Conservation (phyloP, 2,797 vertebrate species). For the Acrossocheilus wenchowensis region DNA sequence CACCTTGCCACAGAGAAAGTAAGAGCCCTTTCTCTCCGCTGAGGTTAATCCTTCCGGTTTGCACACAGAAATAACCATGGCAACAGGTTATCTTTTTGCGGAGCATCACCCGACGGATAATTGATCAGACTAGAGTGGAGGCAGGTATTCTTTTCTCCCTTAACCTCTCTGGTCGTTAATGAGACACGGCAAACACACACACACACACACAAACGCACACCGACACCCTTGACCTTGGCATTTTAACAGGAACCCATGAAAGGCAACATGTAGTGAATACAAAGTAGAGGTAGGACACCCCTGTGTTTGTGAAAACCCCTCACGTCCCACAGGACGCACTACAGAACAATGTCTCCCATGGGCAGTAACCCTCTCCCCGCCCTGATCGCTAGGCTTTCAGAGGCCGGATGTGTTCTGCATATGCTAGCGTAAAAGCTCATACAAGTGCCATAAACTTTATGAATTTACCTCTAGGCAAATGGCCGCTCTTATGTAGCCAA, state of each 20-base stretch:
- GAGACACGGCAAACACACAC: slow-evolving; percentile 21
- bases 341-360: slow-evolving; percentile 35
- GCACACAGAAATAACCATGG: slow-evolving; percentile 80
- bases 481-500: neutral
- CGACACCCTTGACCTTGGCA: slow-evolving; percentile 45
- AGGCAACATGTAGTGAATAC: slow-evolving; percentile 47
- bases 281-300: slow-evolving; percentile 41
- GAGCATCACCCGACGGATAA: slow-evolving; percentile 71
- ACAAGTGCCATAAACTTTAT: slow-evolving; percentile 17
- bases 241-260: slow-evolving; percentile 32
- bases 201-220: slow-evolving; percentile 61
- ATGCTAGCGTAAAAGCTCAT: neutral
- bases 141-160: slow-evolving; percentile 63
- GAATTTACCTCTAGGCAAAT: neutral
- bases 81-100: slow-evolving; percentile 74
- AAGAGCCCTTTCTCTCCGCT: slow-evolving; percentile 61
- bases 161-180: slow-evolving; percentile 55
- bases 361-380: slow-evolving; percentile 13
- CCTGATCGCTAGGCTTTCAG: neutral
- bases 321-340: slow-evolving; percentile 36
- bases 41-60: slow-evolving; percentile 79
- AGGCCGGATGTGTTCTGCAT: neutral
- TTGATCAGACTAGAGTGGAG: slow-evolving; percentile 77
- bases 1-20: slow-evolving; percentile 47
- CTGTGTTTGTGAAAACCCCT: slow-evolving; percentile 42